A percentile compares a stretch with the other conserved stretches of the same genome.
phyloP scores from a whole-genome alignment of 2,888 invertebrate species.

The Crocallis elinguaria region DNA sequence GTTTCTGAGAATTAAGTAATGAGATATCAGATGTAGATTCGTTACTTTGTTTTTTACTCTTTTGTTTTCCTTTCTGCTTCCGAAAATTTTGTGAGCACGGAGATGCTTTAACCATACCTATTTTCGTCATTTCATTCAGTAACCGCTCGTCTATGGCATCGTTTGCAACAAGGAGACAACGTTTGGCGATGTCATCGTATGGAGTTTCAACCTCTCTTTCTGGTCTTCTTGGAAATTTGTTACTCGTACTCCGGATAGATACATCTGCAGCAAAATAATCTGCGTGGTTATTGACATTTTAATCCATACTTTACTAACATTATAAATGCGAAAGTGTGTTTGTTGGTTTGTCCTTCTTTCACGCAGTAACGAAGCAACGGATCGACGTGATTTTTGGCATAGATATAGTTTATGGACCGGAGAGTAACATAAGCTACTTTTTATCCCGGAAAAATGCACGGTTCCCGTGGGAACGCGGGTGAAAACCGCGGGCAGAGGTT shows the following conservation, averaged over 20 bases:
- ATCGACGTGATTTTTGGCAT: too few relatives aligned
- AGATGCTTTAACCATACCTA: background rate
- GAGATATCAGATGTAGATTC: too few relatives aligned
- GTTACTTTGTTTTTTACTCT: background rate
- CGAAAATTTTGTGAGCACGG: background rate
- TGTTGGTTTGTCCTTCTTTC: too few relatives aligned
- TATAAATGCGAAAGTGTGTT: too few relatives aligned
- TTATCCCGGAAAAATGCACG: too few relatives aligned
- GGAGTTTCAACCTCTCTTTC: background rate
- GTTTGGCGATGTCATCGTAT: constrained; percentile 9
- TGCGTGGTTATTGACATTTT: constrained; percentile 9
- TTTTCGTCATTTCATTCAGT: constrained; percentile 6
- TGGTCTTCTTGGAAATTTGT: background rate
- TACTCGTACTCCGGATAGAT: background rate
- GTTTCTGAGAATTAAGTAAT: too few relatives aligned
- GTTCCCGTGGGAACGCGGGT: too few relatives aligned
- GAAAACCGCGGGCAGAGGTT: too few relatives aligned
- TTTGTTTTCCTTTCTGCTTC: background rate
- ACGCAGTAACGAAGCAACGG: too few relatives aligned
- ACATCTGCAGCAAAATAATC: constrained; percentile 27
- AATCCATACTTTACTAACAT: too few relatives aligned
- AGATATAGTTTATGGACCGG: too few relatives aligned
- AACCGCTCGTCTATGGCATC: constrained; percentile 13
- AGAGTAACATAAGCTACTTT: too few relatives aligned
- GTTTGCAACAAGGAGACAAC: constrained; percentile 2